phyloP scores from a whole-genome alignment of 2,888 invertebrate species.

The Lissocephala sabroskyi region DNA sequence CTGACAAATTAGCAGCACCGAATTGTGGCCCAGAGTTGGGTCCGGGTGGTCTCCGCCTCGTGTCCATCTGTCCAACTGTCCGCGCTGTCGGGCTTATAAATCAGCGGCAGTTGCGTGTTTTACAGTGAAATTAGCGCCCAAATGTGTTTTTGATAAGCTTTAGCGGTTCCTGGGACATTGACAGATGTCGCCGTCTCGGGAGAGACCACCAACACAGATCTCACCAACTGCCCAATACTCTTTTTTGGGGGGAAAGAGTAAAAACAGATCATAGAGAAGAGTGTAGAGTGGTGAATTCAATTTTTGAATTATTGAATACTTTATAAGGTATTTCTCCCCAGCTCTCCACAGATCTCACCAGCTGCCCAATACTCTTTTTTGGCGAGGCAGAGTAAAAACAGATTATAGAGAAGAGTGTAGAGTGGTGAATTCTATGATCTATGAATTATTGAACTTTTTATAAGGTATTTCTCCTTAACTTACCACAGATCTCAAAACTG shows the following conservation, averaged over 20 bases:
- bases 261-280: too few species aligned
- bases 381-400: too few species aligned
- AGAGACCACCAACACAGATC: slow-evolving; percentile 3
- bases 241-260: too few species aligned
- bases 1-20: slow-evolving; percentile 52
- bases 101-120: slow-evolving; percentile 22
- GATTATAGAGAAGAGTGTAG: too few species aligned
- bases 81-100: slow-evolving; percentile 16
- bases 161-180: slow-evolving; percentile 23
- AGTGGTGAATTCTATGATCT: too few species aligned
- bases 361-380: neutral
- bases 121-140: slow-evolving; percentile 54
- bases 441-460: too few species aligned
- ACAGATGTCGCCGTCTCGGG: slow-evolving; percentile 26
- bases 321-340: too few species aligned
- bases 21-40: slow-evolving; percentile 27
- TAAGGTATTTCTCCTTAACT: too few species aligned
- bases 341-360: too few species aligned
- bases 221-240: neutral
- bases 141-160: slow-evolving; percentile 53
- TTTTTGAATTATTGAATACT: too few species aligned
- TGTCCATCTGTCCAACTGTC: slow-evolving; percentile 8
- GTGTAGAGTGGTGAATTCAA: too few species aligned
- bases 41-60: slow-evolving; percentile 13
- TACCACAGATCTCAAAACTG: slow-evolving; percentile 10